Evolutionary conservation across 2,888 invertebrate species (phyloP).

Genomic region (Gari tellinella): DNA sequence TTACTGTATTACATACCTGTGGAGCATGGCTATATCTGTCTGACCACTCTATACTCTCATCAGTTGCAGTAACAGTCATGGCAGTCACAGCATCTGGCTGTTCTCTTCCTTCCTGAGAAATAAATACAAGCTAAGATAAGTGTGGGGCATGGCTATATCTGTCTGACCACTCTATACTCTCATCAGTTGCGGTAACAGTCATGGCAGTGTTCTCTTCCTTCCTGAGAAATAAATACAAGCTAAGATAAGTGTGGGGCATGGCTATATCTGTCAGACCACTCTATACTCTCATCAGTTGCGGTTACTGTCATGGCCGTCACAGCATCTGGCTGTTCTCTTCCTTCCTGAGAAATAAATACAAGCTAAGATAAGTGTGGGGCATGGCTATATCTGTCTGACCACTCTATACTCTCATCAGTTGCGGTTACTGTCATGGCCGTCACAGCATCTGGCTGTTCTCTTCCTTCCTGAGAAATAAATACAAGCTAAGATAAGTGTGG

Average conservation of each 20-base stretch:
- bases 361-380: too few species aligned
- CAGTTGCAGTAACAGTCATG: slow-evolving; percentile 88
- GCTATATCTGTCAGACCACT: slow-evolving; percentile 88
- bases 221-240: too few species aligned
- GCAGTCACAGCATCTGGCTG: slow-evolving; percentile 92
- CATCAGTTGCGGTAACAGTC: slow-evolving; percentile 88
- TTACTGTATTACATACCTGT: slow-evolving; percentile 85
- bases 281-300: slow-evolving; percentile 86
- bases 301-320: slow-evolving; percentile 90
- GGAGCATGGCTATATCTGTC: slow-evolving; percentile 90
- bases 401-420: slow-evolving; percentile 86
- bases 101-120: slow-evolving; percentile 89
- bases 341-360: slow-evolving; percentile 89
- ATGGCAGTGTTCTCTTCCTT: too few species aligned
- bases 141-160: slow-evolving; percentile 90
- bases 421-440: slow-evolving; percentile 90
- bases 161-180: slow-evolving; percentile 85
- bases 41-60: slow-evolving; percentile 85
- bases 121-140: too few species aligned
- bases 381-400: slow-evolving; percentile 89
- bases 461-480: slow-evolving; percentile 90
- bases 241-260: slow-evolving; percentile 89
- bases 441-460: slow-evolving; percentile 91
- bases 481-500: too few species aligned
- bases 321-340: slow-evolving; percentile 92